These are phyloP conservation scores for Drosophila nigricruria DNA, from an alignment of 2,888 invertebrate genomes.

Conservation along the genomic window DNA sequence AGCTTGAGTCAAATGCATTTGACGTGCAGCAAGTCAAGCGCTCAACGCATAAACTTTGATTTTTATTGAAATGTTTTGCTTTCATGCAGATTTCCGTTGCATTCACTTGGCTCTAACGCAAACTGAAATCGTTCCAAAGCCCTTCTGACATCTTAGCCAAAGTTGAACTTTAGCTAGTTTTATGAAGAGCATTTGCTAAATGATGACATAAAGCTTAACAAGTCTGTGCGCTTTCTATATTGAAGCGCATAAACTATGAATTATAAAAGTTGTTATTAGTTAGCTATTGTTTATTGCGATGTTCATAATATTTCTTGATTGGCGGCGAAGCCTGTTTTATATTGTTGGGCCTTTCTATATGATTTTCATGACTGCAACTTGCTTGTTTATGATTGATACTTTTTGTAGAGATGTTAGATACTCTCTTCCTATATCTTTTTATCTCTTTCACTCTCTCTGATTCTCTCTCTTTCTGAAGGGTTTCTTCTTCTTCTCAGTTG, in stretches of 20 bases:
- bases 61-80: slow-evolving; percentile 49
- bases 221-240: neutral
- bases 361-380: neutral
- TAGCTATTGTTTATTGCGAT: neutral
- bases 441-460: no score
- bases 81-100: slow-evolving; percentile 12
- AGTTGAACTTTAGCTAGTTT: neutral
- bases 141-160: slow-evolving; percentile 2
- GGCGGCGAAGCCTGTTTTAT: neutral
- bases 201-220: slow-evolving; percentile 12
- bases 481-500: no score
- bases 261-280: neutral
- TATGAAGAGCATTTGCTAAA: neutral
- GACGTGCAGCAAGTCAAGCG: slow-evolving; percentile 59
- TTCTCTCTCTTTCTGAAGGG: no score
- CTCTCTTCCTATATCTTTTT: no score
- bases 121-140: neutral
- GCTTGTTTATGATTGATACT: neutral
- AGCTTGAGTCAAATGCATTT: slow-evolving; percentile 44
- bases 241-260: neutral
- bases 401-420: no score
- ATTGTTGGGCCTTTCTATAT: neutral
- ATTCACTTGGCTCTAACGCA: neutral
- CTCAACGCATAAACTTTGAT: slow-evolving; percentile 62
- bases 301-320: neutral